Percentiles rank a stretch among this genome's conserved stretches.
These are phyloP conservation scores for Nycticorax nycticorax DNA, from an alignment of 2,113 vertebrate genomes.

Conservation along the genomic window DNA sequence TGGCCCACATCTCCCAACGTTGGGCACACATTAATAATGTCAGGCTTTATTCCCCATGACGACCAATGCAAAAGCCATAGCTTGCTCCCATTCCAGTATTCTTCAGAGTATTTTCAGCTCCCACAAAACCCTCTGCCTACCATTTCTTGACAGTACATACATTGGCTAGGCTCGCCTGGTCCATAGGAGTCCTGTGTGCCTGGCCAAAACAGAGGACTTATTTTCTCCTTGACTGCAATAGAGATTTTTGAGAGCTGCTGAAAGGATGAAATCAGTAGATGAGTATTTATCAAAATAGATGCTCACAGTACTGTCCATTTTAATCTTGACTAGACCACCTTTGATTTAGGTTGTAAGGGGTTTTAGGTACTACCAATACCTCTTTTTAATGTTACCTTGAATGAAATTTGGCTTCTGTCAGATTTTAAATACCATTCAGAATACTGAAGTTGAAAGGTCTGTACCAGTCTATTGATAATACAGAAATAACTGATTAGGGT, in stretches of 20 bases:
- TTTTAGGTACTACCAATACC: background rate
- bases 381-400: background rate
- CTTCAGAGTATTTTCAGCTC: background rate
- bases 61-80: background rate
- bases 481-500: accelerated
- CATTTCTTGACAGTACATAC: background rate
- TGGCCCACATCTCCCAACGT: background rate
- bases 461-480: background rate
- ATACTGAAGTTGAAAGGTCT: background rate
- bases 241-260: background rate
- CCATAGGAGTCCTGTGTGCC: background rate
- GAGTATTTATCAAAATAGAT: background rate
- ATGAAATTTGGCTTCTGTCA: background rate
- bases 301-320: background rate
- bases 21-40: background rate
- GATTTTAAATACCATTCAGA: background rate
- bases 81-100: background rate
- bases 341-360: background rate
- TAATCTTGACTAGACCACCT: background rate
- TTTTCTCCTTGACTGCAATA: background rate
- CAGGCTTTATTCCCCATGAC: accelerated
- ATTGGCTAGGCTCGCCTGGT: background rate
- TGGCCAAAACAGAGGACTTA: background rate
- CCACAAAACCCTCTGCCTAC: background rate
- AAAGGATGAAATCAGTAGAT: background rate